phyloP scores from a whole-genome alignment of 1,140 invertebrate genomes.

The Ganaspis sp. region DNA sequence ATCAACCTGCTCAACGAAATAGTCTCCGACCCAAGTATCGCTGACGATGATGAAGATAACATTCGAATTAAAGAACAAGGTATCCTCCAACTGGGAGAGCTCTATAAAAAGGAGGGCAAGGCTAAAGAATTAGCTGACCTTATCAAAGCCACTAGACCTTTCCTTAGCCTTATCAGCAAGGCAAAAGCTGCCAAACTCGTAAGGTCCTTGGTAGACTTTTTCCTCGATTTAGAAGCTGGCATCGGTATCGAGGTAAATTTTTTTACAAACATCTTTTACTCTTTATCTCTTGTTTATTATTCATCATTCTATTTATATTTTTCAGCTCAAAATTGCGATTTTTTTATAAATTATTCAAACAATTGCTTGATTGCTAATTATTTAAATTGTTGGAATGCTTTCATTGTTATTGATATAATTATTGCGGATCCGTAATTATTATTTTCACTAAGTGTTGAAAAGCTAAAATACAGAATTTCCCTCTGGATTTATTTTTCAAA shows the following conservation, averaged over 20 bases:
- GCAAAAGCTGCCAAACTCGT: constrained; percentile 99
- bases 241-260: constrained; percentile 88
- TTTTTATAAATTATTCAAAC: no score
- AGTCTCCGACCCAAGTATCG: constrained; percentile 80
- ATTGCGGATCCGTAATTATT: no score
- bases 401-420: no score
- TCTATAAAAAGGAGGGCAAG: constrained; percentile 94
- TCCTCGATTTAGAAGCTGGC: constrained; percentile 95
- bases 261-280: constrained; percentile 6
- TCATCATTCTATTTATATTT: neutral
- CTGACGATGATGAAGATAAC: constrained; percentile 89
- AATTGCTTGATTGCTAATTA: no score
- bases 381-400: no score
- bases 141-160: constrained; percentile 95
- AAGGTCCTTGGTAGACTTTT: constrained; percentile 96
- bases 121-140: constrained; percentile 95
- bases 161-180: constrained; percentile 96
- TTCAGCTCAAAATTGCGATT: no score
- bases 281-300: neutral
- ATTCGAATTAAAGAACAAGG: constrained; percentile 93
- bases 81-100: constrained; percentile 91
- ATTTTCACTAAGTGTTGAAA: no score
- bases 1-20: constrained; percentile 84
- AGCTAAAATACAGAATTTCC: no score
- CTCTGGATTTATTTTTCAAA: no score